Conservation (phyloP, 2,113 vertebrate genomes). For the Hemibagrus wyckioides region DNA sequence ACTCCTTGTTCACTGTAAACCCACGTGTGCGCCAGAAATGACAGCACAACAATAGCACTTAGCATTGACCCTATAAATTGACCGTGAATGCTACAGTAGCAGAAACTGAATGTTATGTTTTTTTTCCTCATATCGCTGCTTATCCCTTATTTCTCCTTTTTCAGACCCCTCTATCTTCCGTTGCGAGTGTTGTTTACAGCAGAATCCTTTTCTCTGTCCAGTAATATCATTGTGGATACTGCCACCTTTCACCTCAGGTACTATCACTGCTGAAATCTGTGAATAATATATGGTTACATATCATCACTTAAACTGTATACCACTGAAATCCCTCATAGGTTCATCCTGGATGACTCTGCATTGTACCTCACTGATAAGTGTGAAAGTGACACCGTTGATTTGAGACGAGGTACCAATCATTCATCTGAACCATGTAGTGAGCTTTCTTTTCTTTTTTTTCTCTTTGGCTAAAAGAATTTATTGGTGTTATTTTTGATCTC, state of each 20-base stretch:
- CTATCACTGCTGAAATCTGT: neutral
- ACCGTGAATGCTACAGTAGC: neutral
- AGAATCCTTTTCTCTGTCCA: conserved; percentile 89
- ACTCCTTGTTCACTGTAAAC: neutral
- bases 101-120: neutral
- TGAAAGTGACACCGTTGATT: conserved; percentile 79
- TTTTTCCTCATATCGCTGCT: neutral
- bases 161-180: conserved; percentile 86
- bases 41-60: neutral
- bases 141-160: neutral
- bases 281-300: neutral
- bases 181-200: conserved; percentile 82
- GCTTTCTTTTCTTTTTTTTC: neutral
- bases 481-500: neutral
- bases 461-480: neutral
- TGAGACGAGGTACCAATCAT: conserved; percentile 79
- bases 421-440: neutral
- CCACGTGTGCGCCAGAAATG: neutral
- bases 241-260: conserved; percentile 91
- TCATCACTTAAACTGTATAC: conserved; percentile 6
- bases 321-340: conserved; percentile 68
- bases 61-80: neutral
- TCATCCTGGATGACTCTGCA: conserved; percentile 90
- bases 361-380: conserved; percentile 91
- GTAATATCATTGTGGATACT: conserved; percentile 90